A percentile compares a stretch with the other conserved stretches of the same genome.
phyloP scores from a whole-genome alignment of 2,113 vertebrate species.

The Solea solea region DNA sequence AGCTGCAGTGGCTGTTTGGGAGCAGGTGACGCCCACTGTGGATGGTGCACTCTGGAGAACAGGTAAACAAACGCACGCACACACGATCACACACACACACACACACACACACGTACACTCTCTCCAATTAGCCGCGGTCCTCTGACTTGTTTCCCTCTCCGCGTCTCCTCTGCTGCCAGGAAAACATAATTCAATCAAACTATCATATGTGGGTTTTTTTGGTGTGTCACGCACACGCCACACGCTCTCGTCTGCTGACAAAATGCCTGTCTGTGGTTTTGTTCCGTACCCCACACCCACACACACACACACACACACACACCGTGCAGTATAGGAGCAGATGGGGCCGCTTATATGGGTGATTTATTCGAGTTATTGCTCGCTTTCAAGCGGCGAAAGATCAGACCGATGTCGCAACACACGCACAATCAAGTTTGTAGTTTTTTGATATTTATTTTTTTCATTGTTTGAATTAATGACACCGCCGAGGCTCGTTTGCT shows the following conservation, averaged over 20 bases:
- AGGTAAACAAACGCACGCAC: conserved; percentile 78
- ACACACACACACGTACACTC: background rate
- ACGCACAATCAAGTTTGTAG: background rate
- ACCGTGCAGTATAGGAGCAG: background rate
- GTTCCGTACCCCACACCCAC: background rate
- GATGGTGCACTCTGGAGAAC: conserved; percentile 95
- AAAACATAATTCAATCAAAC: conserved; percentile 41
- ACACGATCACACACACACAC: no score
- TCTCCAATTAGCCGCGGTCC: conserved; percentile 2
- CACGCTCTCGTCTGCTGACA: conserved; percentile 26
- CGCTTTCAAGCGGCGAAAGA: conserved; percentile 16
- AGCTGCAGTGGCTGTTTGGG: conserved; percentile 89
- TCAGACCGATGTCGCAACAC: conserved; percentile 10
- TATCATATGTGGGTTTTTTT: conserved; percentile 13
- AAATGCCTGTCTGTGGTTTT: background rate
- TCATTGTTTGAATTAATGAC: conserved; percentile 26
- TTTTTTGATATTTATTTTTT: conserved; percentile 11
- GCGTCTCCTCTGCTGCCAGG: conserved; percentile 13
- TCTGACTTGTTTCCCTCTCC: background rate
- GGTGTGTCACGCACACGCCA: conserved; percentile 20
- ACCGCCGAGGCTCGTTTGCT: conserved; percentile 15
- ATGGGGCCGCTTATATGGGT: conserved; percentile 5
- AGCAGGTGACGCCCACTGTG: conserved; percentile 90
- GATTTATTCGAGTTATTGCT: background rate
- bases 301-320: no score